Evolutionary conservation across 2,113 vertebrate genomes (phyloP).

Genomic region (Pseudopodoces humilis): DNA sequence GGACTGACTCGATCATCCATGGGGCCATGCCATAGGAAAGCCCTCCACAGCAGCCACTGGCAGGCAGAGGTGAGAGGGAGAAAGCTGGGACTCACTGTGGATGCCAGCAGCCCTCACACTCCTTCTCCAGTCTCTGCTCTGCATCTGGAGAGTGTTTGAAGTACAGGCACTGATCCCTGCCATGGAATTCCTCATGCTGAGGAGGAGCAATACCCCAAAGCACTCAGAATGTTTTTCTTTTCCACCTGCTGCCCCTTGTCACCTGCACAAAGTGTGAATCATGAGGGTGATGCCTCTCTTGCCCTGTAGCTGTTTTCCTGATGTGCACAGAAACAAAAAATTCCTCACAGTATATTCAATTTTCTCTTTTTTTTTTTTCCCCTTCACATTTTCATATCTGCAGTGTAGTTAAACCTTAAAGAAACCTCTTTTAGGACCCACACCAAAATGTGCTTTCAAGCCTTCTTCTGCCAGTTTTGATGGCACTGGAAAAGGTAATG

Average conservation of each 20-base stretch:
- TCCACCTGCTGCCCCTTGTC: not conserved
- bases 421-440: not conserved
- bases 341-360: not conserved
- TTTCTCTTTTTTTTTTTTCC: accelerated
- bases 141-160: not conserved
- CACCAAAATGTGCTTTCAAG: not conserved
- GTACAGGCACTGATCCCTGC: accelerated
- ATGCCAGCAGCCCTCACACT: not conserved
- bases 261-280: not conserved
- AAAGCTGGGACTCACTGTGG: accelerated
- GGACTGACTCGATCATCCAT: not conserved
- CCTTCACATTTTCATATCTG: not conserved
- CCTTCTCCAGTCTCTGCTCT: not conserved
- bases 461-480: not conserved
- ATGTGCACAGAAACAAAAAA: not conserved
- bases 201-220: not conserved
- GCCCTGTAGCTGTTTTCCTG: not conserved
- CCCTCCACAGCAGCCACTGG: not conserved
- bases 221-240: not conserved
- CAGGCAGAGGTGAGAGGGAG: accelerated
- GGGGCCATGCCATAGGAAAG: accelerated
- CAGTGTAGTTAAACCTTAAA: not conserved
- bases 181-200: accelerated
- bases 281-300: not conserved
- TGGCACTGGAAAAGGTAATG: not conserved